Base-by-base conservation (phyloP, 2,888 invertebrate genomes). In the Hypomecis atomaria region DNA sequence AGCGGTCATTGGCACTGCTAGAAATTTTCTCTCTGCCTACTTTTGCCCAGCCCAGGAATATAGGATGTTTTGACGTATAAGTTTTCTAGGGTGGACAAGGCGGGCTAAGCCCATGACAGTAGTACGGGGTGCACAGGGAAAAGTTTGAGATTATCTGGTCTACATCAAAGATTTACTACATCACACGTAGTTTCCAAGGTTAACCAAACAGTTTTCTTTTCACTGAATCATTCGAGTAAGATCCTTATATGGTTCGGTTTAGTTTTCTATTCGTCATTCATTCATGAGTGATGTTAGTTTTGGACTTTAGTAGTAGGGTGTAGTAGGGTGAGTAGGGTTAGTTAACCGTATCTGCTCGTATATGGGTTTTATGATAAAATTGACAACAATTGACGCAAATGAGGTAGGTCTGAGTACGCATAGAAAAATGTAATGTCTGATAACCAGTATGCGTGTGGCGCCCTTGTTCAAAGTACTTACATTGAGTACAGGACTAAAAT, bases 241-340 rank as follows among this genome's bases (percentile, higher is more conserved):
- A 37, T 56, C 62, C 56, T 40, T 62, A 34, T 59, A 59, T 37
- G 59, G 50, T 13, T 37, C 8, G n/a, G 38, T 47, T 42, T n/a
- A 49, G 33, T 52, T 54, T 52, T 53, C 37, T 33, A 7, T 53
- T 58, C 38, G 50, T 59, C 59, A 52, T 48, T 42, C 65, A 60
- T 65, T 65, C 52, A 65, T 47, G 60, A 43, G 49, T 40, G 37
- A 44, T 65, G 60, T 65, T 65, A n/a, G 56, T 59, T 50, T 59
- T 54, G 38, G 53, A n/a, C n/a, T n/a, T n/a, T n/a, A n/a, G n/a
- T n/a, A n/a, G n/a, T n/a, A n/a, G n/a, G n/a, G n/a, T n/a, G n/a
- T n/a, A n/a, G n/a, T n/a, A n/a, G n/a, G n/a, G n/a, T n/a, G n/a
- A n/a, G n/a, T n/a, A n/a, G n/a, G n/a, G n/a, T n/a, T n/a, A 56